These are phyloP conservation scores for Nyctibius grandis DNA, from an alignment of 2,797 vertebrate species.

Conservation along the genomic window DNA sequence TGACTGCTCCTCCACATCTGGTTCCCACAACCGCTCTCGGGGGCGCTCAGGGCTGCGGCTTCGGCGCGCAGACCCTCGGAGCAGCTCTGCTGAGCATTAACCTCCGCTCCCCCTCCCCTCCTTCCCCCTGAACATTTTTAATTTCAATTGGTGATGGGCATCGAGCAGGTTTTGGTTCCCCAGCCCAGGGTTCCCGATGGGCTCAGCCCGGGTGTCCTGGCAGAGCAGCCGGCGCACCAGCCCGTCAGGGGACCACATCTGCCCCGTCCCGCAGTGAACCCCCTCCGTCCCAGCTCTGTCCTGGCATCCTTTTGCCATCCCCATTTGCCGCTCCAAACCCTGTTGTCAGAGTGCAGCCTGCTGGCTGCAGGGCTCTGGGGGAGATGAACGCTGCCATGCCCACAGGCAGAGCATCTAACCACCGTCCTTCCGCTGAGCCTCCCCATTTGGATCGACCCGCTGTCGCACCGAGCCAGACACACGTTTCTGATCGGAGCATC, in stretches of 20 bases:
- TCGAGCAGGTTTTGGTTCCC: not conserved
- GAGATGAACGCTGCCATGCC: not conserved
- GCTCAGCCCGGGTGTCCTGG: fast-evolving
- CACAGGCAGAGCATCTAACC: not conserved
- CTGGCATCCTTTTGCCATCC: not conserved
- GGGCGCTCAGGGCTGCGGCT: not conserved
- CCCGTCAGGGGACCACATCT: too few species aligned
- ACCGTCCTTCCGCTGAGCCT: not conserved
- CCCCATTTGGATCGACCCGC: fast-evolving
- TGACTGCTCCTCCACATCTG: constrained; percentile 82
- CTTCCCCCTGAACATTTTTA: not conserved
- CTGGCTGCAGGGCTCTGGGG: not conserved
- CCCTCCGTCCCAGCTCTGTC: not conserved
- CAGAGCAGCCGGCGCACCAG: not conserved
- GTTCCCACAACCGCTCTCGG: constrained; percentile 77
- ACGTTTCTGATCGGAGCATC: not conserved
- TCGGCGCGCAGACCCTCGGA: fast-evolving
- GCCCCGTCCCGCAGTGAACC: not conserved
- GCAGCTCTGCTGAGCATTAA: constrained; percentile 10
- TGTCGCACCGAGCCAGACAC: fast-evolving
- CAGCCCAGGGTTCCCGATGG: not conserved
- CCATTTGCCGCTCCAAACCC: not conserved
- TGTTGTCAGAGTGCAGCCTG: not conserved
- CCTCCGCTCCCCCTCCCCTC: not conserved
- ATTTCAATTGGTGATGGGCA: not conserved